Evolutionary conservation across 2,113 vertebrate species (phyloP).

Genomic region (Gymnobelideus leadbeateri): DNA sequence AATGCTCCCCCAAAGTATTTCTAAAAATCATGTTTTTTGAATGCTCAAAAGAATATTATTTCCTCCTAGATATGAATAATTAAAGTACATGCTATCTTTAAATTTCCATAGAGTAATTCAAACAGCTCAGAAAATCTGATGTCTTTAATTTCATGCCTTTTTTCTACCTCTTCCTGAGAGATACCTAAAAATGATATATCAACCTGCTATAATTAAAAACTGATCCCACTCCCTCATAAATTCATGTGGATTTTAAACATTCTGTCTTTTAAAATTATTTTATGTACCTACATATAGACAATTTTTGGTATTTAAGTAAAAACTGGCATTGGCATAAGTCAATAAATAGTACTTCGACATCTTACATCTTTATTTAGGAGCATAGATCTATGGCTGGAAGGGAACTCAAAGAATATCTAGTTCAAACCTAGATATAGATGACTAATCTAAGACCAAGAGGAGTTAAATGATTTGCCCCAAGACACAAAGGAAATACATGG

Average conservation of each 20-base stretch:
- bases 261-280: neutral
- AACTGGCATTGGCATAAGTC: slow-evolving; percentile 29
- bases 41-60: neutral
- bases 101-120: neutral
- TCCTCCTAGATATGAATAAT: neutral
- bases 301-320: slow-evolving; percentile 51
- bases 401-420: neutral
- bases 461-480: neutral
- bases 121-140: neutral
- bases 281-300: slow-evolving; percentile 34
- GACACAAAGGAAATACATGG: neutral
- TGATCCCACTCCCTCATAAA: neutral
- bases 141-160: neutral
- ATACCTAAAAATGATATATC: neutral
- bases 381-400: neutral
- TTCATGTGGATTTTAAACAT: slow-evolving; percentile 26
- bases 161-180: neutral
- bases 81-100: rapidly evolving
- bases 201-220: neutral
- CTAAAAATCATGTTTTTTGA: slow-evolving; percentile 6
- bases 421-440: neutral
- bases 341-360: slow-evolving; percentile 40
- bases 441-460: neutral
- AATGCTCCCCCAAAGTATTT: slow-evolving; percentile 8
- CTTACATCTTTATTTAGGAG: neutral